Evolutionary conservation across 2,113 vertebrate genomes (phyloP).

Genomic region (Gallinago media): DNA sequence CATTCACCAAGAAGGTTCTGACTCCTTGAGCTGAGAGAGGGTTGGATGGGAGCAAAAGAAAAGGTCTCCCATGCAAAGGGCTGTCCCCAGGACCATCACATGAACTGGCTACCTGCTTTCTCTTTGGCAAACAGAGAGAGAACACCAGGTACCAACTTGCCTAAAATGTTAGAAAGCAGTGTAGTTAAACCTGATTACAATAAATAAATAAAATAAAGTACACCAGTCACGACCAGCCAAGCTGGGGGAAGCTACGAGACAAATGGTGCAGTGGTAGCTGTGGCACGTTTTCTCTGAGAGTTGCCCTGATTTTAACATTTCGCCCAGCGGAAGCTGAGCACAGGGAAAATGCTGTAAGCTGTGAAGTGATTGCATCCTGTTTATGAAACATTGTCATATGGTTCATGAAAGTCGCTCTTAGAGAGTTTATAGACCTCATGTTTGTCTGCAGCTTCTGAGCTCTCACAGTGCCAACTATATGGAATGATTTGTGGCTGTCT

Average conservation of each 20-base stretch:
- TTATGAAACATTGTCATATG: constrained; percentile 1
- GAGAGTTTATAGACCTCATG: background rate
- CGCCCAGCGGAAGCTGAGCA: constrained; percentile 2
- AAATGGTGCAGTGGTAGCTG: background rate
- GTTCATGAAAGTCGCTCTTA: background rate
- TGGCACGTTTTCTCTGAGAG: background rate
- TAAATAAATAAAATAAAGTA: background rate
- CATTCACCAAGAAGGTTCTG: background rate
- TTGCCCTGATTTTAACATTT: background rate
- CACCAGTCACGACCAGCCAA: background rate
- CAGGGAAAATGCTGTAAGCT: background rate
- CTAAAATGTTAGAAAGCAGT: background rate
- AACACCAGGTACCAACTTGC: background rate
- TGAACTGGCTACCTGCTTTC: background rate
- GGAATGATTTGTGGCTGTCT: background rate
- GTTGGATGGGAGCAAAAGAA: background rate
- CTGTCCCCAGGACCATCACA: background rate
- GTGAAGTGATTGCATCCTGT: constrained; percentile 24
- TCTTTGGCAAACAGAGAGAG: background rate
- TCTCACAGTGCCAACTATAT: background rate
- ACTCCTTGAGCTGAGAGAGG: background rate
- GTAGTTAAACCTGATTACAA: background rate
- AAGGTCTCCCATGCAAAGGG: background rate
- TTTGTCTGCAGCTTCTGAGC: background rate
- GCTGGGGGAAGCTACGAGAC: background rate